Evolutionary conservation across 1,140 invertebrate species (phyloP), one percentile per base, ranked within the genome.

Genomic region (Mactra quadrangularis): DNA sequence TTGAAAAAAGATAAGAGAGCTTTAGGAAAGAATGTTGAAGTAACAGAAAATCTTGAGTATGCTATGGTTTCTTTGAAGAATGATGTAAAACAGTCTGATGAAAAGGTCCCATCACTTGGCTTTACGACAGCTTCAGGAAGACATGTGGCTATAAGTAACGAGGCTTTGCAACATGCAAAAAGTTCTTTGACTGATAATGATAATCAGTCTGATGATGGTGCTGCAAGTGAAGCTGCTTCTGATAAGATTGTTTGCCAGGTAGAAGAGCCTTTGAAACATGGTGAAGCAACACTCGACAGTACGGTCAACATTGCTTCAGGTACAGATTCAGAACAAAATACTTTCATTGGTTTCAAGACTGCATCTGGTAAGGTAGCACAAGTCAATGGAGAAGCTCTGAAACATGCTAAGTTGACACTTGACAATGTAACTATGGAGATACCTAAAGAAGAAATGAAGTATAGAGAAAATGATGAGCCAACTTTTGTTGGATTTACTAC

Each of bases 41-140:
- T 88, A n/a, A 86, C 86, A 41, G 60, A 86, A 72, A 75, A 85
- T 52, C 22, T 86, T 1, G 47, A 82, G 60, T 50, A 77, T 60
- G 70, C 70, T 45, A 53, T 17, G 19, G 22, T 81, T 6, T n/a
- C 22, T n/a, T 59, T 75, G 15, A 47, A 29, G 13, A 35, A 45
- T 22, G 35, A 9, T 17, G 6, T 66, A 1, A 33, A 25, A 3
- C 6, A 71, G 6, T 7, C 29, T 17, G 41, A 75, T 53, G 15
- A 55, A 1, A 45, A 38, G 22, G 11, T 29, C 55, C 45, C 74
- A 62, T 47, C 53, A 53, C 29, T 35, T 45, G 45, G 60, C 70
- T 70, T 77, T 19, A 47, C 31, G 19, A 29, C 35, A 9, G 38
- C 41, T 17, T 75, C 33, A 15, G 72, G 57, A 19, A 45, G 13